Conservation (phyloP, 2,797 vertebrate genomes). For the Vespertilio murinus region DNA sequence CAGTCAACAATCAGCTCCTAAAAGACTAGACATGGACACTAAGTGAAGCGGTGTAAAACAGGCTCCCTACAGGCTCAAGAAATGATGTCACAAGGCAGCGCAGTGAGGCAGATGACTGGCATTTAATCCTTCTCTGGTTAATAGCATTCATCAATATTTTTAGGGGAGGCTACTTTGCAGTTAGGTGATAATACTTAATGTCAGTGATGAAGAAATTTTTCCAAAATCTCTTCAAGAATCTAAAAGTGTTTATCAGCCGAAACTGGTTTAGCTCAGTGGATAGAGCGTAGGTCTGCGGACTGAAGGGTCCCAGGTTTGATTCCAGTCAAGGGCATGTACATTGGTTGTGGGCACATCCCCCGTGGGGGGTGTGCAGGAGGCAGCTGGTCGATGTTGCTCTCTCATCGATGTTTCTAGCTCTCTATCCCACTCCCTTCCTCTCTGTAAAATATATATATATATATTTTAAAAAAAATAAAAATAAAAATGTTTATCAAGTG, state of each 20-base stretch:
- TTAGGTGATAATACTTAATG: not conserved
- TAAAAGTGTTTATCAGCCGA: not conserved
- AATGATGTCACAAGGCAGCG: not conserved
- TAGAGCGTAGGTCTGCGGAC: too few species aligned
- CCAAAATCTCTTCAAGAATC: not conserved
- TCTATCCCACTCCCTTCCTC: too few species aligned
- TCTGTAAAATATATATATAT: too few species aligned
- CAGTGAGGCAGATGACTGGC: not conserved
- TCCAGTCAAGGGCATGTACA: too few species aligned
- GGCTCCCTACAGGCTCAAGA: not conserved
- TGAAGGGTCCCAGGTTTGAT: too few species aligned
- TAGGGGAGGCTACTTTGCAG: not conserved
- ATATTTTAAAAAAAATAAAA: too few species aligned
- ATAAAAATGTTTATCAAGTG: not conserved
- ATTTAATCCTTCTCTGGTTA: constrained; percentile 4
- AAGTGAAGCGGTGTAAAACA: not conserved
- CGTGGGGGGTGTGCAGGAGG: too few species aligned
- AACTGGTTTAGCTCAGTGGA: too few species aligned
- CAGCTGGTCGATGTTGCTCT: too few species aligned
- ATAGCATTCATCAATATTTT: constrained; percentile 2
- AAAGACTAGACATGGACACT: not conserved
- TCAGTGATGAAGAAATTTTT: not conserved
- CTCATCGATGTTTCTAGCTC: too few species aligned
- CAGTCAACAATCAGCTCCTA: not conserved
- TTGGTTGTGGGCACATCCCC: too few species aligned